Conservation (phyloP, 2,113 vertebrate genomes). For the Microtus ochrogaster region DNA sequence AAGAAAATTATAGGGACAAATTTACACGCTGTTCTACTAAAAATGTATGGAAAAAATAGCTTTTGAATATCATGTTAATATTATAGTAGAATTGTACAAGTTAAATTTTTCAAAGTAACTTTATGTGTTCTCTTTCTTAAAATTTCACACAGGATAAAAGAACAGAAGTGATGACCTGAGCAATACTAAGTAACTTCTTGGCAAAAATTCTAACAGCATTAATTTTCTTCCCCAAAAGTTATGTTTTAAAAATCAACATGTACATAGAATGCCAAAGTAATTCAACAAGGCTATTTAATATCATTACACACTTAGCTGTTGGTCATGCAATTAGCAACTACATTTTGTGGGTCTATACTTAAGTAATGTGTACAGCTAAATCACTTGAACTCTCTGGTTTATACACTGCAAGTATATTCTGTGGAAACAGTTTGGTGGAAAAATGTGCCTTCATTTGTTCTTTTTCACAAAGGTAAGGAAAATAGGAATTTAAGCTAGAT, state of each 20-base stretch:
- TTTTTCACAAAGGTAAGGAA: neutral
- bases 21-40: neutral
- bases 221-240: neutral
- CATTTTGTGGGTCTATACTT: neutral
- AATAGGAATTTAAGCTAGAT: conserved; percentile 81
- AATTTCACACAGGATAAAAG: conserved; percentile 22
- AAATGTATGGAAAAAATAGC: neutral
- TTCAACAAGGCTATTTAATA: neutral
- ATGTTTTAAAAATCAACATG: neutral
- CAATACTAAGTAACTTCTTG: neutral
- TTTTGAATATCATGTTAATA: conserved; percentile 28
- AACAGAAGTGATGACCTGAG: neutral
- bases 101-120: conserved; percentile 5
- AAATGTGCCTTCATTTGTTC: neutral
- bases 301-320: neutral
- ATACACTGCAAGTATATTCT: neutral
- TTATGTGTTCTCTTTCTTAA: neutral
- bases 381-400: neutral
- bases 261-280: neutral
- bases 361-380: neutral
- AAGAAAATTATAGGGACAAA: conserved; percentile 32
- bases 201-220: neutral
- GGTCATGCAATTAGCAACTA: neutral
- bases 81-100: neutral
- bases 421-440: neutral